Percentiles rank a stretch among this genome's conserved stretches.
Conservation (phyloP, 2,888 invertebrate species). For the Caenorhabditis afra region DNA sequence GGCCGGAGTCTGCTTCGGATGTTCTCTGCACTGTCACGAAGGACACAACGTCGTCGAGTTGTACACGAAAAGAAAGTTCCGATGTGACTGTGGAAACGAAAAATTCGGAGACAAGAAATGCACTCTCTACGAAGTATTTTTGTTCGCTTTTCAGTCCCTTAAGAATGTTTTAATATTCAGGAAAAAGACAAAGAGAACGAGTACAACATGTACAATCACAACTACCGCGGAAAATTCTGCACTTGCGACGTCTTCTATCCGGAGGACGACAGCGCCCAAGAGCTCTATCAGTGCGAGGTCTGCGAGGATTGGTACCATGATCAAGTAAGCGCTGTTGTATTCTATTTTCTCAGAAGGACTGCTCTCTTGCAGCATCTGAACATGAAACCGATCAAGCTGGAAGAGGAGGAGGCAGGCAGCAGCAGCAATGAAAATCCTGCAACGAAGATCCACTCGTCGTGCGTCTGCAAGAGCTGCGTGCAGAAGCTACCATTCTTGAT, state of each 20-base stretch:
- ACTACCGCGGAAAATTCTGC: slow-evolving; percentile 94
- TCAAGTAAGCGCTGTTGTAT: slow-evolving; percentile 82
- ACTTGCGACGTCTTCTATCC: slow-evolving; percentile 94
- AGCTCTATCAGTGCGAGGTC: slow-evolving; percentile 96
- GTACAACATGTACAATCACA: slow-evolving; percentile 85
- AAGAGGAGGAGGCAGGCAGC: not conserved
- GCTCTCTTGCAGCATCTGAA: slow-evolving; percentile 4
- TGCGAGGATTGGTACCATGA: slow-evolving; percentile 99
- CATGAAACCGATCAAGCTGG: not conserved
- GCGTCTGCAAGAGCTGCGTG: slow-evolving; percentile 7
- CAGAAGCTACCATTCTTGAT: slow-evolving; percentile 37
- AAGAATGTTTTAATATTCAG: not conserved
- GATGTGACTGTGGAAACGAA: slow-evolving; percentile 81
- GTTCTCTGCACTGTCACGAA: slow-evolving; percentile 94
- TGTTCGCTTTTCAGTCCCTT: not conserved
- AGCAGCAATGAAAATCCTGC: not conserved
- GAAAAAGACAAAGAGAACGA: slow-evolving; percentile 85
- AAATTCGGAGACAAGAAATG: slow-evolving; percentile 85
- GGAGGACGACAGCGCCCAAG: slow-evolving; percentile 88
- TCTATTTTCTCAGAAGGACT: too few species aligned
- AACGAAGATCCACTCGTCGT: too few species aligned
- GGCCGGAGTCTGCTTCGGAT: slow-evolving; percentile 89
- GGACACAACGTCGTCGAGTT: slow-evolving; percentile 95
- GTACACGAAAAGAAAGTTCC: slow-evolving; percentile 90
- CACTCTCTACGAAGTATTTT: slow-evolving; percentile 69